Conservation (phyloP, 2,113 vertebrate genomes). For the Bujurquina vittata region DNA sequence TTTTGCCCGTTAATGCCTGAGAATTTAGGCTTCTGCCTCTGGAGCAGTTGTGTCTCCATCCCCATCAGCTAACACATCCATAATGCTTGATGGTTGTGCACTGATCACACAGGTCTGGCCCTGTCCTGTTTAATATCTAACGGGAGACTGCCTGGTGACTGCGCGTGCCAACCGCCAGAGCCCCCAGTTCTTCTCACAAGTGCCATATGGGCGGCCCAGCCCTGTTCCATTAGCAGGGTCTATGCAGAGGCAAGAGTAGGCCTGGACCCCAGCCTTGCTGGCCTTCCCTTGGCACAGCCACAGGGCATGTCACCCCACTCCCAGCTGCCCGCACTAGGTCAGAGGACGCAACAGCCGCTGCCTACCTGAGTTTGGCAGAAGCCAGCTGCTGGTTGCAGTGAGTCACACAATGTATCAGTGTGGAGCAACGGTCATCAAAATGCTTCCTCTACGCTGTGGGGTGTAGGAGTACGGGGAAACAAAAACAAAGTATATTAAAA, state of each 20-base stretch:
- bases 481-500: background rate
- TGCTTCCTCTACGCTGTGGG: background rate
- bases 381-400: conserved; percentile 32
- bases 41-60: conserved; percentile 54
- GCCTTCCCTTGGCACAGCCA: conserved; percentile 81
- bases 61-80: conserved; percentile 61
- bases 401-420: conserved; percentile 23
- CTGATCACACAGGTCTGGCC: conserved; percentile 62
- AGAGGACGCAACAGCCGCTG: conserved; percentile 59
- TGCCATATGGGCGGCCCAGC: conserved; percentile 81
- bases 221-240: conserved; percentile 80
- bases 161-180: conserved; percentile 72
- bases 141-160: conserved; percentile 71
- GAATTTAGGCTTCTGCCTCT: conserved; percentile 6
- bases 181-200: conserved; percentile 69
- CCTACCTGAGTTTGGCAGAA: conserved; percentile 62
- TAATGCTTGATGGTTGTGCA: conserved; percentile 55
- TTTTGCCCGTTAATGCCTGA: background rate
- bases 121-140: conserved; percentile 80
- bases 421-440: conserved; percentile 37
- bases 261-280: conserved; percentile 69
- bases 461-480: background rate
- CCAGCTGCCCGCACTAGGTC: conserved; percentile 80
- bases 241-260: conserved; percentile 64
- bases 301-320: conserved; percentile 81